Conservation (phyloP, 2,113 vertebrate species). For the Elaphurus davidianus region DNA sequence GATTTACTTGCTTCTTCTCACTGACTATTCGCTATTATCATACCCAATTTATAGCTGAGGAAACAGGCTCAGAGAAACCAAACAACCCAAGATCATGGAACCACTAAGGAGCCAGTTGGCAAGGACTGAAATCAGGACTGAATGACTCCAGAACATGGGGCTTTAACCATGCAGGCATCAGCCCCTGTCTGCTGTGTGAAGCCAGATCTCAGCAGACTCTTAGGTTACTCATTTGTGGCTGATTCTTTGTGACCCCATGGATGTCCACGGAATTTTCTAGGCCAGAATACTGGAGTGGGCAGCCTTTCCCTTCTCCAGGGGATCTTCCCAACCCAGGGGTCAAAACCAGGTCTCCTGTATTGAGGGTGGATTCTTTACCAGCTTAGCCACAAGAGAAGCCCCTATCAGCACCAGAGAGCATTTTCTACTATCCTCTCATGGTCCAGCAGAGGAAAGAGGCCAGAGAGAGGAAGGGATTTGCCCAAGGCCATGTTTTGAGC, state of each 20-base stretch:
- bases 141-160: neutral
- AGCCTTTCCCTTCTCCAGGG: neutral
- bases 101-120: neutral
- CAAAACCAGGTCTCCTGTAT: neutral
- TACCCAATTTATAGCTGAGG: neutral
- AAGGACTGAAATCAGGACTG: neutral
- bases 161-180: neutral
- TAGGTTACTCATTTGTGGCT: fast-evolving
- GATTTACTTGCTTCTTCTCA: too few species aligned
- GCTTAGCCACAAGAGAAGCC: neutral
- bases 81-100: neutral
- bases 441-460: neutral
- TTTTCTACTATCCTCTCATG: neutral
- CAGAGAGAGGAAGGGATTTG: neutral
- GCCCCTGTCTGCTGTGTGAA: neutral
- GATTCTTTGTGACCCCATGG: neutral
- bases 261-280: fast-evolving
- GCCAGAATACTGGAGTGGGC: neutral
- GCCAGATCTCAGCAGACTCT: neutral
- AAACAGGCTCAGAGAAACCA: neutral
- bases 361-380: neutral
- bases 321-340: neutral
- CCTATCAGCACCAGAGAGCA: neutral
- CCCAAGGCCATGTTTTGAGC: neutral
- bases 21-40: neutral